Base-by-base conservation (phyloP, 2,888 invertebrate genomes). In the Scaptomyza parva region DNA sequence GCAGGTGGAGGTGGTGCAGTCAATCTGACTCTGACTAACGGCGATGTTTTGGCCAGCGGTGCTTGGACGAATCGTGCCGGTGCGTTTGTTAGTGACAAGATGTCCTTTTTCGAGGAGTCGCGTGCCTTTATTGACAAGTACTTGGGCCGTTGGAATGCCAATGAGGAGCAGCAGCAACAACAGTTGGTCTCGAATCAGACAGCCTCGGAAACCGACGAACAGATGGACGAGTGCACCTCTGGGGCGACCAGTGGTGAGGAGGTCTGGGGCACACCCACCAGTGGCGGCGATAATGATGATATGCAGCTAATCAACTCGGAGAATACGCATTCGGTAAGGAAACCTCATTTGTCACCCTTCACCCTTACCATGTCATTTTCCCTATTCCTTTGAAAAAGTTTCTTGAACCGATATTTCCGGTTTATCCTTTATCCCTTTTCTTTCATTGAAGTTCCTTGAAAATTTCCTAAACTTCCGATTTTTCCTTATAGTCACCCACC, bases 241-340 rank as follows among this genome's bases (percentile, higher is more conserved):
- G 96, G 96, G 0, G 96, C 95, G 0, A 95, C 95, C 0, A 96
- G 96, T 3, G 96, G 96, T 0, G 96, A 97, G 90, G 97, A 97
- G 86, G 95, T 96, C 22, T 97, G 97, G 97, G 97, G 97, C 0
- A 97, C 97, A 0, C 97, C 97, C 3, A 97, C 96, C 0, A 96
- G 96, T 76, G 96, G 96, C 3, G 96, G 96, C 20, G 94, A 96
- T 37, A 94, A 96, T 74, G 96, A 96, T 78, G 96, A 96, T 71
- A 95, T 96, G 84, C 92, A 92, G 59, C 86, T 93, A 20, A 92
- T 95, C 9, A 94, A 94, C 88, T 95, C 94, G 30, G 95, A 95
- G 86, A 94, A 95, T 70, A 94, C 94, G 0, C 91, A 94, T 75
- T 94, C 94, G 92, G 94, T 94, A 92, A 93, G 93, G n/a, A n/a